Evolutionary conservation across 2,888 invertebrate species (phyloP), one percentile per base, ranked within the genome.

Genomic region (Pollenia angustigena): DNA sequence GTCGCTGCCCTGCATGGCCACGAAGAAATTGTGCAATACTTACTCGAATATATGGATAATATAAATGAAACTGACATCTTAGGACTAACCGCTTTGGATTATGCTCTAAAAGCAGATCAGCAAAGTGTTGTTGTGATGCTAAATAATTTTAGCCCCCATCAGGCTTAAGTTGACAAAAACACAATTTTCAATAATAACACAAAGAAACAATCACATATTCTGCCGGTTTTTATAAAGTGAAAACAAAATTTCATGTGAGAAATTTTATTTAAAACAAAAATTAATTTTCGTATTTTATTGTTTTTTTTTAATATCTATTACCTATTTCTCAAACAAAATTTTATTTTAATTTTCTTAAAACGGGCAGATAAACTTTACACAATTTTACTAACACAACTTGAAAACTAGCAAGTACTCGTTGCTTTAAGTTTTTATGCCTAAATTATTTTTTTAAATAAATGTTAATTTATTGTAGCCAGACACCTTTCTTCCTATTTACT

Each of bases 1-100:
- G 94, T 95, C 90, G 96, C 96, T 0, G 95, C 95, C 0, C 91
- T 96, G 1, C 95, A 95, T 90, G 94, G 95, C 48, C 94, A 94
- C 18, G 89, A 91, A 0, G 93, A 94, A 0, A 92, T 94, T 3
- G 94, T 95, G 0, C 89, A 93, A 18, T 96, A 94, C 89, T 92
- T 96, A 0, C 74, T 96, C 14, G 91, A 94, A 0, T 92, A 94
- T 11, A 93, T 94, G 0, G 95, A 94, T 0, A 92, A 93, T 14
- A 89, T 89, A 0, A 89, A 93, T 0, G 89, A 90, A 0, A 91
- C 91, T 14, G 96, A 96, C 89, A 91, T 95, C 62, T 90, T 95
- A 0, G 95, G 94, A 0, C 91, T 94, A 58, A 95, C 95, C 0
- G 94, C 96, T 0, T 85, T 93, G 3, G 95, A 96, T 78, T 94